Evolutionary conservation across 1,140 invertebrate species (phyloP).

Genomic region (Brachionus paranguensis): DNA sequence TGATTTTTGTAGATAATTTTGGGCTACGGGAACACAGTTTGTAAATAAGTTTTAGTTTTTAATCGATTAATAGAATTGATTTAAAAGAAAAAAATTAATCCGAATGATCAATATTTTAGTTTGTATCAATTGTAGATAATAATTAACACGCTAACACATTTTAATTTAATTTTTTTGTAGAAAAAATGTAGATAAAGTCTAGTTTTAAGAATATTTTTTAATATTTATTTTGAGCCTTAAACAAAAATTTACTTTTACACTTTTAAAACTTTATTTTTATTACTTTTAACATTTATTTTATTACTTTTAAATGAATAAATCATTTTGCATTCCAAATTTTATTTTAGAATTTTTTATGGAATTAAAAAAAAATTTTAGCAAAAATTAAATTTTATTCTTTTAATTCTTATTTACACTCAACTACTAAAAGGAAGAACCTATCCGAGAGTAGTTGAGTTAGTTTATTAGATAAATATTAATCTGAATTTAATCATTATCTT

Average conservation of each 20-base stretch:
- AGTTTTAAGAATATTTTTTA: not conserved
- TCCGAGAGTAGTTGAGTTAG: no score
- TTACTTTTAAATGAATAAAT: not conserved
- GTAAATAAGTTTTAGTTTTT: not conserved
- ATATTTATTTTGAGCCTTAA: not conserved
- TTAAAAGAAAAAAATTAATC: not conserved
- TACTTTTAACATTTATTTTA: not conserved
- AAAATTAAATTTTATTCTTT: not conserved
- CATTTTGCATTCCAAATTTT: not conserved
- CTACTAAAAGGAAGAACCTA: no score
- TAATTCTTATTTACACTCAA: not conserved
- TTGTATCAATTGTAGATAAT: not conserved
- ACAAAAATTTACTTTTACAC: not conserved
- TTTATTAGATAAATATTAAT: not conserved
- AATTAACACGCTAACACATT: not conserved
- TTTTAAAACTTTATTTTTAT: not conserved
- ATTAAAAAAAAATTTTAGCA: not conserved
- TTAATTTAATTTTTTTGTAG: not conserved
- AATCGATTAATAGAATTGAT: not conserved
- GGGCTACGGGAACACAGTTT: not conserved
- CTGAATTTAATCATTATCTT: no score
- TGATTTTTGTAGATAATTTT: not conserved
- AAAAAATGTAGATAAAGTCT: not conserved
- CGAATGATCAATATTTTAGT: constrained; percentile 23
- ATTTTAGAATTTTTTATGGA: not conserved